Conservation (phyloP, 2,113 vertebrate genomes). For the Eonycteris spelaea region DNA sequence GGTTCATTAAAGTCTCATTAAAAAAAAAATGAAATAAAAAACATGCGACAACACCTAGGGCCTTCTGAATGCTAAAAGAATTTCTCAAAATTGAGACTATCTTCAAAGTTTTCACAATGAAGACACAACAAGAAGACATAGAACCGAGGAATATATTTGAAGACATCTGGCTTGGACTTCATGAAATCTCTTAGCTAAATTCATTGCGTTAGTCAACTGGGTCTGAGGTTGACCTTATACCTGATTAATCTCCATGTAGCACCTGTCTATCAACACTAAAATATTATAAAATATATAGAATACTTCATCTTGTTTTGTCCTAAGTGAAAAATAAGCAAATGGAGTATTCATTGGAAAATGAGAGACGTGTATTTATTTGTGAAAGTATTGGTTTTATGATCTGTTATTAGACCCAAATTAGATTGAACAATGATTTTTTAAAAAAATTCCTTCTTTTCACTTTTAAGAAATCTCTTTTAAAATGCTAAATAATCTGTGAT, state of each 20-base stretch:
- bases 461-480: background rate
- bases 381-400: background rate
- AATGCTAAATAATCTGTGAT: background rate
- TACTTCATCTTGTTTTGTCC: background rate
- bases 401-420: background rate
- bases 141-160: background rate
- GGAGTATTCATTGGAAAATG: background rate
- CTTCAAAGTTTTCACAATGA: background rate
- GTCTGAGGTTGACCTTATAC: background rate
- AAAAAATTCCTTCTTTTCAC: background rate
- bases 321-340: background rate
- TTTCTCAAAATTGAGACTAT: background rate
- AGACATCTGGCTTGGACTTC: background rate
- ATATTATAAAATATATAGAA: background rate
- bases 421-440: background rate
- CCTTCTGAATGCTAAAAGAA: background rate
- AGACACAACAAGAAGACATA: background rate
- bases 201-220: rapidly evolving
- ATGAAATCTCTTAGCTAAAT: background rate
- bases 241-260: background rate
- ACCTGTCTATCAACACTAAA: background rate
- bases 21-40: background rate
- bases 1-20: background rate
- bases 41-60: rapidly evolving
- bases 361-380: background rate